These are phyloP conservation scores for Lamellibrachia luymesi DNA, from an alignment of 1,140 invertebrate species.

Conservation along the genomic window DNA sequence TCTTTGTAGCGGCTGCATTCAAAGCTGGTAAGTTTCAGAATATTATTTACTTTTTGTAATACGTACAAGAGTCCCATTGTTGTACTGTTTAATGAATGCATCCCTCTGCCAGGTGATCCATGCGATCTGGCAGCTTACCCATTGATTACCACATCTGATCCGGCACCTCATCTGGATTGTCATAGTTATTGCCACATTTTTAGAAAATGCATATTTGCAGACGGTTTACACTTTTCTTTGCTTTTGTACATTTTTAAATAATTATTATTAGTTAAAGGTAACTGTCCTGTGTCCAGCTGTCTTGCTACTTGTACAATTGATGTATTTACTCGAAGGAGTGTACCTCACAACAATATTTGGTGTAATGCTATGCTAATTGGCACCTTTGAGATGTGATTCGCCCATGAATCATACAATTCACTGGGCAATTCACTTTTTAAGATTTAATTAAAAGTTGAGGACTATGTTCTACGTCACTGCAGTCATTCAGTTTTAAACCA, in stretches of 20 bases:
- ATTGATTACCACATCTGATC: no score
- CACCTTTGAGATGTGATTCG: no score
- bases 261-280: background rate
- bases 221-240: background rate
- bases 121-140: no score
- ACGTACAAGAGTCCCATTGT: background rate
- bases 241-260: background rate
- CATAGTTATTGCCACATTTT: no score
- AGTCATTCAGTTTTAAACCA: no score
- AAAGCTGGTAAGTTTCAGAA: conserved; percentile 93
- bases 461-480: no score
- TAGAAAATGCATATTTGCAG: background rate
- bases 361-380: background rate
- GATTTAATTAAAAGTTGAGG: no score
- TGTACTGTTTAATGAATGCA: background rate
- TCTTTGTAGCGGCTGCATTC: conserved; percentile 74
- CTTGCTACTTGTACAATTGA: background rate
- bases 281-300: background rate
- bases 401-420: no score
- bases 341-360: background rate
- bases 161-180: no score
- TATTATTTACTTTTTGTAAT: conserved; percentile 63
- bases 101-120: no score
- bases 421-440: no score
- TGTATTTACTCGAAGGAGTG: background rate